Base-by-base conservation (phyloP, 2,888 invertebrate species). In the Epirrita christyi region DNA sequence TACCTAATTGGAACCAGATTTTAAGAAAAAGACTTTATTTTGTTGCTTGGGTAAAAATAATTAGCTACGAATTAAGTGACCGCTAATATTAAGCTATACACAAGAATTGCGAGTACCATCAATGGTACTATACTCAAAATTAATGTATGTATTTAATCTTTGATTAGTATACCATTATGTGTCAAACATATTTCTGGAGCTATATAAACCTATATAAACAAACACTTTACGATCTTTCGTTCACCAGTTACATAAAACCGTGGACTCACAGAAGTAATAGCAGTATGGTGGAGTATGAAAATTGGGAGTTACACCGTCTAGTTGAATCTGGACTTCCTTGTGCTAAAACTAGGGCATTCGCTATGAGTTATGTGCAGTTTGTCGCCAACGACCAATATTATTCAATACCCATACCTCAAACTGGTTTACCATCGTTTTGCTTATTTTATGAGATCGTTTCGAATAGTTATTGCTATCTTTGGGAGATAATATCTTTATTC, bases 301-400 rank as follows among this genome's bases (percentile, higher is more conserved):
- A 78, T 76, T 71, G 63, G 73, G 73, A 74, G 70, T 74, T 68
- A 62, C 67, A 70, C 64, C 61, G 64, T 64, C 58, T 36, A 63
- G 60, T 65, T 27, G 28, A 21, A 46, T 42, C 53, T 41, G 55
- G 15, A 71, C 72, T 78, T 78, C 78, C 78, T 76, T 64, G 69
- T 61, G 63, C 46, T 60, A 61, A 69, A 78, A 68, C 62, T 78
- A 65, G 78, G 70, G 61, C 75, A 71, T 60, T 69, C 48, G 49
- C 68, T 73, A 67, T 76, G 70, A 75, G 71, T 74, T 74, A 72
- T 70, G 71, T 66, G 55, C 48, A 52, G 49, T 54, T 55, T 59
- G 57, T 63, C 52, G 50, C 34, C 21, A 50, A 42, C 41, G 50
- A 40, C 37, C 37, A 37, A 47, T n/a, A 59, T 59, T 59, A 59